phyloP scores from a whole-genome alignment of 2,888 invertebrate species.

The Lasioglossum vierecki region DNA sequence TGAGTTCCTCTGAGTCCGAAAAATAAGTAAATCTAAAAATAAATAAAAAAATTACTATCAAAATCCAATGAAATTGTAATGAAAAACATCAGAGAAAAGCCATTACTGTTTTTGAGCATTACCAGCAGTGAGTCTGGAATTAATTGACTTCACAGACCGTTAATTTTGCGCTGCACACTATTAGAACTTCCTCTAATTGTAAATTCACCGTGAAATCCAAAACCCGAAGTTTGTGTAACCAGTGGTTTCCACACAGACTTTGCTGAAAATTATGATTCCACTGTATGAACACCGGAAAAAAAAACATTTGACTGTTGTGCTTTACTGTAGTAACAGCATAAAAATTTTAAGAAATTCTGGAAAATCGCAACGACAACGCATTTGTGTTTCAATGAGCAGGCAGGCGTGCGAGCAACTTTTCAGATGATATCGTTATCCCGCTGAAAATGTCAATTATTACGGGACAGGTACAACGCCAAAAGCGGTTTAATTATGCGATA shows the following conservation, averaged over 20 bases:
- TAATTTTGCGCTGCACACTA: not conserved
- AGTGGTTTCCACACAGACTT: not conserved
- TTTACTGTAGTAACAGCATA: not conserved
- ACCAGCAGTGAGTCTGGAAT: not conserved
- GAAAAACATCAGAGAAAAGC: not conserved
- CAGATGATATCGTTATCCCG: not conserved
- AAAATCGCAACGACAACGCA: not conserved
- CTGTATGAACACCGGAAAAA: not conserved
- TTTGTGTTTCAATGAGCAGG: not conserved
- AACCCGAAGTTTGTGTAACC: not conserved
- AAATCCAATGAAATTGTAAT: not conserved
- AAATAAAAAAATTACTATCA: not conserved
- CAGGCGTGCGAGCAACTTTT: not conserved
- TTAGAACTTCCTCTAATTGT: not conserved
- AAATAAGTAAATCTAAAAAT: too few species aligned
- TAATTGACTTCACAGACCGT: not conserved
- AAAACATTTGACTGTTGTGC: not conserved
- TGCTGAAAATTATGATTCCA: not conserved
- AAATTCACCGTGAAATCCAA: not conserved
- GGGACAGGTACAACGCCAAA: not conserved
- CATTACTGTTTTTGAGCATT: not conserved
- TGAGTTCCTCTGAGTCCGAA: not conserved
- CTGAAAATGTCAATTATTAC: constrained; percentile 9
- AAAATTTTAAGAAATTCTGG: not conserved
- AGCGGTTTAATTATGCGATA: constrained; percentile 13